These are phyloP conservation scores for Dendroctonus valens DNA, from an alignment of 1,140 invertebrate species.

Conservation along the genomic window DNA sequence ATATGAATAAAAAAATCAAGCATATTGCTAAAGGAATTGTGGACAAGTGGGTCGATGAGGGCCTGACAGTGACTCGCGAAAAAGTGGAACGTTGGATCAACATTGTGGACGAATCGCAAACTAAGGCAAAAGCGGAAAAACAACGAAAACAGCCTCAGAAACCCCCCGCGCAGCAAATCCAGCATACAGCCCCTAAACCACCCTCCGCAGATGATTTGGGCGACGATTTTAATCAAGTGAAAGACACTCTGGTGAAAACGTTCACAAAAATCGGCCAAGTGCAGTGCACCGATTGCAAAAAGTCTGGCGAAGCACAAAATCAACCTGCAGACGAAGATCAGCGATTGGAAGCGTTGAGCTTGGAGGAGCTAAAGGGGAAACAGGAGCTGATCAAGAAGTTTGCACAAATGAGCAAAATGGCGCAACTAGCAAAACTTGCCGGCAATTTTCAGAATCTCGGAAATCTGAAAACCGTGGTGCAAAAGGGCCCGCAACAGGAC, in stretches of 20 bases:
- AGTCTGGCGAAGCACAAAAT: not conserved
- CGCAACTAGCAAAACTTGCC: not conserved
- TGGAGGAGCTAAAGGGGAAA: slow-evolving; percentile 3
- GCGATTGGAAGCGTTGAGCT: not conserved
- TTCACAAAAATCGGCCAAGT: slow-evolving; percentile 23
- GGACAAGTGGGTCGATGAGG: slow-evolving; percentile 27
- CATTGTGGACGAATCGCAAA: slow-evolving; percentile 15
- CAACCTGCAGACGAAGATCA: not conserved
- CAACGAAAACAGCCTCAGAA: slow-evolving; percentile 1
- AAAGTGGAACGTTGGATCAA: slow-evolving; percentile 24
- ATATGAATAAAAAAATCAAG: slow-evolving; percentile 26
- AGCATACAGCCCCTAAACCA: too few relatives aligned
- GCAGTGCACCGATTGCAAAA: slow-evolving; percentile 16
- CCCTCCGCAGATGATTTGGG: not conserved
- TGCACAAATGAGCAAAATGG: slow-evolving; percentile 4
- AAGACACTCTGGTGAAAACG: slow-evolving; percentile 15
- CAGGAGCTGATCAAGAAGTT: slow-evolving; percentile 2
- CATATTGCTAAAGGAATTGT: slow-evolving; percentile 25
- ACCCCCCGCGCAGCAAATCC: not conserved
- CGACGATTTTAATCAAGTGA: slow-evolving; percentile 15
- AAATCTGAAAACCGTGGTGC: too few relatives aligned
- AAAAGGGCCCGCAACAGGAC: too few relatives aligned
- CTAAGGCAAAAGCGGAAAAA: slow-evolving; percentile 2
- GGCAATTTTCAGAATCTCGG: too few relatives aligned
- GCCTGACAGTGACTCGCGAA: slow-evolving; percentile 20